A percentile compares a stretch with the other conserved stretches of the same genome.
These are phyloP conservation scores for Stylophora pistillata DNA, from an alignment of 64 coral and sea anemone species.

Conservation along the genomic window DNA sequence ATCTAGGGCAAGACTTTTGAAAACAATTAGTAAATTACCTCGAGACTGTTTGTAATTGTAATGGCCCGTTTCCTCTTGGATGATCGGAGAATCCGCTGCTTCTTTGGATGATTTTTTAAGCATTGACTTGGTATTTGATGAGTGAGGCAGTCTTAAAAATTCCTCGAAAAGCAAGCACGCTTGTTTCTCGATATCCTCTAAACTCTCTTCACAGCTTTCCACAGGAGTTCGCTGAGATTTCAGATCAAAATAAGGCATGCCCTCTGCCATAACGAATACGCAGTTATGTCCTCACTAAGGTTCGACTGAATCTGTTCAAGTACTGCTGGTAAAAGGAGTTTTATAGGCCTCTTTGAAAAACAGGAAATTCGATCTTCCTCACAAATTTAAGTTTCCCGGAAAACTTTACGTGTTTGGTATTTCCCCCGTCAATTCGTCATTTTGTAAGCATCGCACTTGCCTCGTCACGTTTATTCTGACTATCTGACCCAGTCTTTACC, in stretches of 20 bases:
- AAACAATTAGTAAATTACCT: neutral
- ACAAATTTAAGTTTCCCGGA: neutral
- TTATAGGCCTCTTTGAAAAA: neutral
- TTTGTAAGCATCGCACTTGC: neutral
- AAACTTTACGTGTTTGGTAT: neutral
- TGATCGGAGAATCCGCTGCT: neutral
- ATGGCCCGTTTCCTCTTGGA: neutral
- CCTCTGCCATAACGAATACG: neutral
- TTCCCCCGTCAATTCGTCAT: neutral
- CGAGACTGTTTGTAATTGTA: neutral
- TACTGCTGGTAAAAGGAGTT: neutral
- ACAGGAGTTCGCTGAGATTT: slow-evolving; percentile 47
- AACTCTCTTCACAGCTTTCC: slow-evolving; percentile 48
- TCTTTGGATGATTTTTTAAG: neutral
- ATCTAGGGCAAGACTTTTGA: neutral
- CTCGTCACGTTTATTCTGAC: neutral
- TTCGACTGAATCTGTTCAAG: neutral
- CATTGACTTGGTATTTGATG: neutral
- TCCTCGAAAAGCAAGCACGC: slow-evolving; percentile 77
- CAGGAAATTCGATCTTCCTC: neutral
- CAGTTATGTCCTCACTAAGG: neutral
- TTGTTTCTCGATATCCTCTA: slow-evolving; percentile 61
- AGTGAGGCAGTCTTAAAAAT: slow-evolving; percentile 55
- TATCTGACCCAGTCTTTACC: neutral
- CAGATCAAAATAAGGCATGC: slow-evolving; percentile 2